Percentiles rank a stretch among this genome's conserved stretches.
Conservation (phyloP, 2,888 invertebrate genomes). For the Pristionchus exspectatus region DNA sequence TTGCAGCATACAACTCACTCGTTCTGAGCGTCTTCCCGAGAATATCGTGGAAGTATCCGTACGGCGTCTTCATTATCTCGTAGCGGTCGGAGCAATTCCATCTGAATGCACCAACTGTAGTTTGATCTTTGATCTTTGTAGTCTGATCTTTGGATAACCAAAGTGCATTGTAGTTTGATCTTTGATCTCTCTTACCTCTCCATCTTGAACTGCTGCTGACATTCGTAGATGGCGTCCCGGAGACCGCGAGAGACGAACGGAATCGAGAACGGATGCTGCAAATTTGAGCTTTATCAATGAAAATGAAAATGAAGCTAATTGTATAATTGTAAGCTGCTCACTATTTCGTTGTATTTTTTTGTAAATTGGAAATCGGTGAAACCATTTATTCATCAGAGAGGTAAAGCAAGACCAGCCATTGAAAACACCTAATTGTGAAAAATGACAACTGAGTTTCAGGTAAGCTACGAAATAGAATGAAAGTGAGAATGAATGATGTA, state of each 20-base stretch:
- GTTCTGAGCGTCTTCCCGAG: conserved; percentile 73
- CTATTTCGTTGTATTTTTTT: too few species aligned
- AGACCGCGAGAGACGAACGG: conserved; percentile 82
- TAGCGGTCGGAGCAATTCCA: conserved; percentile 82
- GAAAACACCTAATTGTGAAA: neutral
- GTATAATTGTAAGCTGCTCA: too few species aligned
- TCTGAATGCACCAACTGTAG: conserved; percentile 11
- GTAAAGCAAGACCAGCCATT: neutral
- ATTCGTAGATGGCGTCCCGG: conserved; percentile 82
- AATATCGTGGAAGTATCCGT: conserved; percentile 71
- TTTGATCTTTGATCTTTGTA: neutral
- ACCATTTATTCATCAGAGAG: too few species aligned
- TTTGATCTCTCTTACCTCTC: conserved; percentile 74
- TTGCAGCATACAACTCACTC: conserved; percentile 57
- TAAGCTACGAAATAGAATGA: neutral
- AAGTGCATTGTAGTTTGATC: conserved; percentile 65
- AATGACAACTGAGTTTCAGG: neutral
- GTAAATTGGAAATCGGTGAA: too few species aligned
- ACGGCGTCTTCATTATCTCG: conserved; percentile 68
- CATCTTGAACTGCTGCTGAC: conserved; percentile 82
- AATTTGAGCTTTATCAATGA: neutral
- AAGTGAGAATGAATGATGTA: neutral
- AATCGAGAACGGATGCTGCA: conserved; percentile 82
- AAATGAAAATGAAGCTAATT: conserved; percentile 77
- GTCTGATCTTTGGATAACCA: too few species aligned